Evolutionary conservation across 30 jellyfish, hydroid and myxozoan genomes (phyloP).

Genomic region (Rhopilema esculentum): DNA sequence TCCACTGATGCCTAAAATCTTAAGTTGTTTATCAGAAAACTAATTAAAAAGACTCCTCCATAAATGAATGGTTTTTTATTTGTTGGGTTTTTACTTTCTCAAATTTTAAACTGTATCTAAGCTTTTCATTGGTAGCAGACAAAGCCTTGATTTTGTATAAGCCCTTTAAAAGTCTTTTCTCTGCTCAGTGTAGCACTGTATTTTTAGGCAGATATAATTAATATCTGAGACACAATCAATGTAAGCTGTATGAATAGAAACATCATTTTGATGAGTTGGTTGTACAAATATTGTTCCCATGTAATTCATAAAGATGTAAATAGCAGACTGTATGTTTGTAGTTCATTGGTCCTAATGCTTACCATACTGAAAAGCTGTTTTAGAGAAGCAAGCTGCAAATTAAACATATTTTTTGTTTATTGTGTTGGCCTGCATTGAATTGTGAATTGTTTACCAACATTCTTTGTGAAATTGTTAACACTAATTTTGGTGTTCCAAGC

Average conservation of each 20-base stretch:
- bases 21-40: too few species aligned
- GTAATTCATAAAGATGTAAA: background rate
- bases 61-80: too few species aligned
- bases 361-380: background rate
- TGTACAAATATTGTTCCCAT: constrained; percentile 4
- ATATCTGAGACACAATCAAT: background rate
- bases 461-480: too few species aligned
- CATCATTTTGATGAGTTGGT: constrained; percentile 12
- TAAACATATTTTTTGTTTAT: background rate
- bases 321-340: constrained; percentile 7
- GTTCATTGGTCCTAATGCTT: background rate
- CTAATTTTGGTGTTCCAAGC: too few species aligned
- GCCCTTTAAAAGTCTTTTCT: too few species aligned
- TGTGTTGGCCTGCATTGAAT: background rate
- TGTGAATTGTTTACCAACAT: too few species aligned
- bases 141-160: too few species aligned
- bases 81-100: too few species aligned
- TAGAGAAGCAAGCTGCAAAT: background rate
- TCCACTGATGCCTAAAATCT: too few species aligned
- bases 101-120: too few species aligned
- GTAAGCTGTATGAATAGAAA: background rate
- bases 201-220: background rate
- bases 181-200: background rate
- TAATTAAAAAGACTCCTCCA: too few species aligned
- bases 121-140: too few species aligned